Evolutionary conservation across 2,113 vertebrate genomes (phyloP).

Genomic region (Tinamus guttatus): DNA sequence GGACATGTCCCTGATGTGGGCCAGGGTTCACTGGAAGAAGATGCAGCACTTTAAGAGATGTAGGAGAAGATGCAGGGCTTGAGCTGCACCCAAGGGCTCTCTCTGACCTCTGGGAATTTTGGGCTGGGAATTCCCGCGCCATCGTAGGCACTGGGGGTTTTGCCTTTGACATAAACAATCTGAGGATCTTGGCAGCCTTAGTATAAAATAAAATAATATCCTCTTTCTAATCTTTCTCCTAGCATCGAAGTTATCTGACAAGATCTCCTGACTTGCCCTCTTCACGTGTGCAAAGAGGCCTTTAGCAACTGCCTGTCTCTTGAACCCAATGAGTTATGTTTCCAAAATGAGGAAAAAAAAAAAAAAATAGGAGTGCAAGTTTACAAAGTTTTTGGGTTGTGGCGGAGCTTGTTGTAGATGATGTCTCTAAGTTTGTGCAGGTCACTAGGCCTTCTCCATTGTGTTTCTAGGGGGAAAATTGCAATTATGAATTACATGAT

Average conservation of each 20-base stretch:
- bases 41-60: background rate
- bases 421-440: background rate
- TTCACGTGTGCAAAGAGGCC: background rate
- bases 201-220: background rate
- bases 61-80: background rate
- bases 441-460: background rate
- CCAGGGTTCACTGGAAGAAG: background rate
- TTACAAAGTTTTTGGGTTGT: background rate
- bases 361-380: background rate
- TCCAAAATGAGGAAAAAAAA: background rate
- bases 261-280: background rate
- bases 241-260: background rate
- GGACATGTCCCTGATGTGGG: rapidly evolving
- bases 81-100: background rate
- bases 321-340: background rate
- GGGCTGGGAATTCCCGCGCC: rapidly evolving
- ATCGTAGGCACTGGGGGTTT: background rate
- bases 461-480: background rate
- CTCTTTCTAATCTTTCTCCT: background rate
- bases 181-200: background rate
- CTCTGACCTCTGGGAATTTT: rapidly evolving
- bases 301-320: background rate
- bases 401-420: rapidly evolving
- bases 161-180: background rate
- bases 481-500: background rate